Conservation (phyloP, 2,797 vertebrate species). For the Diplodus puntazzo region DNA sequence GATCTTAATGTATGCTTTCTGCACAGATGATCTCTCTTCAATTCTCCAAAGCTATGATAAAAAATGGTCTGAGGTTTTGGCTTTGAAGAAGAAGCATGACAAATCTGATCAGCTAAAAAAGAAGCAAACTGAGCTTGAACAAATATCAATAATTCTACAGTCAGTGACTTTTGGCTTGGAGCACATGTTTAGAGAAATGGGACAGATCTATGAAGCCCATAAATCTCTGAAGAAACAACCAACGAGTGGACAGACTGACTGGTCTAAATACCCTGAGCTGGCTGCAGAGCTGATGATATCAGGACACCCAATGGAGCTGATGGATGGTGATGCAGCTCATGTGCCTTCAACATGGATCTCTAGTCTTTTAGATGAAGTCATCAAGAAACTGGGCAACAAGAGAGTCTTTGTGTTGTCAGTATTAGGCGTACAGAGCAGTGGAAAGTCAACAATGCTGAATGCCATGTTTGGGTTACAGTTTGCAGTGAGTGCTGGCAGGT, state of each 20-base stretch:
- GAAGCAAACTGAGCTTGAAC: slow-evolving; percentile 53
- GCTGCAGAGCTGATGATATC: slow-evolving; percentile 81
- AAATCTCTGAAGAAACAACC: slow-evolving; percentile 12
- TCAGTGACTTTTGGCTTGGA: slow-evolving; percentile 79
- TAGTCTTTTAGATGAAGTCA: slow-evolving; percentile 80
- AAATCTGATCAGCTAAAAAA: slow-evolving; percentile 19
- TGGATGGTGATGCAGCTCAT: slow-evolving; percentile 86
- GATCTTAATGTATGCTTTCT: slow-evolving; percentile 67
- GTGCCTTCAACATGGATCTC: slow-evolving; percentile 83
- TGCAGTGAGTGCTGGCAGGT: slow-evolving; percentile 82
- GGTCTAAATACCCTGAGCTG: slow-evolving; percentile 75
- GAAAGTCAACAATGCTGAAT: slow-evolving; percentile 87
- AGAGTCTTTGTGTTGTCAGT: slow-evolving; percentile 85
- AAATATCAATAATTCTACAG: slow-evolving; percentile 68
- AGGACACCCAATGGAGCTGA: slow-evolving; percentile 84
- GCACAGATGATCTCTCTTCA: slow-evolving; percentile 39
- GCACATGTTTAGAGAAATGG: slow-evolving; percentile 83
- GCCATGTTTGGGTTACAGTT: slow-evolving; percentile 88
- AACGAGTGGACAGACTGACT: not conserved
- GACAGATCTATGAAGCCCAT: slow-evolving; percentile 84
- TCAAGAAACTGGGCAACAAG: slow-evolving; percentile 78
- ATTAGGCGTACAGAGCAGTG: slow-evolving; percentile 85
- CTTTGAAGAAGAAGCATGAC: slow-evolving; percentile 58
- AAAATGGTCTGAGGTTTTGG: slow-evolving; percentile 67
- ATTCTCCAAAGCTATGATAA: slow-evolving; percentile 58